Evolutionary conservation across 1,140 invertebrate genomes (phyloP), one percentile per base, ranked within the genome.

Genomic region (Apis florea): DNA sequence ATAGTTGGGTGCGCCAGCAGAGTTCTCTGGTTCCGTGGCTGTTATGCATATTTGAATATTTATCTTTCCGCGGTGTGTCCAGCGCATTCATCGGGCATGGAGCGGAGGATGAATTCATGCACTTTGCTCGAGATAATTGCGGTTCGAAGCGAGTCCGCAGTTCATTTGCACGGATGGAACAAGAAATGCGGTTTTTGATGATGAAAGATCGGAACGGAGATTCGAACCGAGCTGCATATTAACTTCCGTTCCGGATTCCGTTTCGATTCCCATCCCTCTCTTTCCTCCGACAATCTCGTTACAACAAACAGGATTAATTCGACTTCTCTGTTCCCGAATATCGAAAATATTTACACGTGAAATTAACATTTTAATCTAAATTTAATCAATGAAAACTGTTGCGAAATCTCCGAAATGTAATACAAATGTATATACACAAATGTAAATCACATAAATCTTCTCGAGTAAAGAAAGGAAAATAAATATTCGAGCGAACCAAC

Each of bases 31-130:
- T 4, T 64, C 12, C 31, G 59, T 49, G 24, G 21, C 58, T 80
- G 72, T 80, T 86, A 80, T 77, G 85, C 77, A 86, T 83, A 87
- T 83, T 66, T 86, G 85, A 83, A 87, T 87, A 87, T 87, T 87
- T 87, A 86, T 87, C 76, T 79, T 86, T 70, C 67, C 84, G 76
- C 40, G 61, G 40, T 69, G 54, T 58, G 54, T 58, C 53, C 71
- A 47, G 63, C n/a, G 68, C 61, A 80, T 86, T 73, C 81, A 73
- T 83, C 71, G 75, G 72, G 84, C 84, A 86, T 68, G 54, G 81
- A 77, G 70, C 17, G 80, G 58, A 83, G 81, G 31, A 87, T 80
- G 80, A 83, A 86, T 84, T 86, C 85, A 81, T 87, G 85, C 85
- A 83, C 82, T 77, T 79, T 77, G 76, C 81, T 68, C 58, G 72